Percentiles rank a stretch among this genome's conserved stretches.
phyloP scores from a whole-genome alignment of 2,888 invertebrate species.

The Mechanitis mazaeus region DNA sequence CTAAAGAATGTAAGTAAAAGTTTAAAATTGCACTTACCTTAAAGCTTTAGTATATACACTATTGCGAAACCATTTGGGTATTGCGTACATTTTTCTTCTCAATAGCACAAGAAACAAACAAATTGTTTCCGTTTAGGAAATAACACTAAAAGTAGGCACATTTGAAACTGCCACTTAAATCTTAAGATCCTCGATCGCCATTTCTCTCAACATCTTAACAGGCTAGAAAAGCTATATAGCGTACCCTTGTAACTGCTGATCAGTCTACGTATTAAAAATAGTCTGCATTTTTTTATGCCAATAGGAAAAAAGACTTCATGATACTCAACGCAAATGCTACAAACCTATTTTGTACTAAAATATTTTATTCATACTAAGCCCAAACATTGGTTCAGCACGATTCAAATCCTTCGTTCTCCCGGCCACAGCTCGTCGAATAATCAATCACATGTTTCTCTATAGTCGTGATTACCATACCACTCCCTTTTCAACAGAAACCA shows the following conservation, averaged over 20 bases:
- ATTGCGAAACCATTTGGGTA: constrained; percentile 45
- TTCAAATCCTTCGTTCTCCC: constrained; percentile 12
- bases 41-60: constrained; percentile 48
- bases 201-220: constrained; percentile 68
- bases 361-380: constrained; percentile 5
- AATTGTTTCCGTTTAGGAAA: constrained; percentile 74
- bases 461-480: constrained; percentile 74
- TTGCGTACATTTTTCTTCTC: constrained; percentile 59
- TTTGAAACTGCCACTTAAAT: constrained; percentile 75
- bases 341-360: constrained; percentile 4
- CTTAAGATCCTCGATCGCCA: constrained; percentile 72
- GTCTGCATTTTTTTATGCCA: constrained; percentile 38
- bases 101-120: constrained; percentile 68
- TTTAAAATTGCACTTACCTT: constrained; percentile 40
- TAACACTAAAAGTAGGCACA: constrained; percentile 75
- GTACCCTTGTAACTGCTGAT: constrained; percentile 55
- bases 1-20: constrained; percentile 32
- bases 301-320: constrained; percentile 19
- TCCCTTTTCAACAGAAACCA: constrained; percentile 69
- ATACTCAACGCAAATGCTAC: constrained; percentile 2
- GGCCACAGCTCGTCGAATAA: constrained; percentile 38
- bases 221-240: constrained; percentile 41
- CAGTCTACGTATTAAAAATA: constrained; percentile 43
- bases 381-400: neutral
- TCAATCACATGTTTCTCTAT: constrained; percentile 69